A percentile compares a stretch with the other conserved stretches of the same genome.
Conservation (phyloP, 2,888 invertebrate genomes). For the Apodemia mormo region DNA sequence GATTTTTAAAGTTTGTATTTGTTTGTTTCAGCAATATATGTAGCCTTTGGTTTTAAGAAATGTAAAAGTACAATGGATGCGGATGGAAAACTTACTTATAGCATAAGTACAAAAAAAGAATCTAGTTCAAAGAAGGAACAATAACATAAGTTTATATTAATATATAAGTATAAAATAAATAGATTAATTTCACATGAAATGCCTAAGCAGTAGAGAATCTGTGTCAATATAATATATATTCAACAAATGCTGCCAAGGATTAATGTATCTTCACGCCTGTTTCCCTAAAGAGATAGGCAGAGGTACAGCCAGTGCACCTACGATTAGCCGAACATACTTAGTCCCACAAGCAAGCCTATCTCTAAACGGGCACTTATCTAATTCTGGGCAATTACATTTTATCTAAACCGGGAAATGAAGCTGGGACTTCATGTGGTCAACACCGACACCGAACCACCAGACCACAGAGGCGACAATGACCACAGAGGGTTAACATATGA, state of each 20-base stretch:
- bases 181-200: background rate
- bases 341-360: no score
- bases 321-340: no score
- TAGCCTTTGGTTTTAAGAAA: conserved; percentile 90
- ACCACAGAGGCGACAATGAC: no score
- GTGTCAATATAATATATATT: background rate
- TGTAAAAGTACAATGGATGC: conserved; percentile 83
- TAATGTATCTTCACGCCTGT: no score
- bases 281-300: no score
- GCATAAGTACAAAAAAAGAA: conserved; percentile 24
- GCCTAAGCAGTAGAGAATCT: background rate
- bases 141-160: background rate
- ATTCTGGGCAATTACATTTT: no score
- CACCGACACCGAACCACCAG: no score
- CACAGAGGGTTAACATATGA: no score
- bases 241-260: background rate
- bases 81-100: conserved; percentile 80
- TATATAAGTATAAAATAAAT: background rate
- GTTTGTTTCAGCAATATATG: conserved; percentile 85
- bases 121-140: conserved; percentile 27
- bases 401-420: no score
- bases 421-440: no score
- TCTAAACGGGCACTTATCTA: no score
- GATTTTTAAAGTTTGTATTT: conserved; percentile 26
- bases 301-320: no score